These are phyloP conservation scores for Falco berigora DNA, from an alignment of 2,797 vertebrate genomes.

Conservation along the genomic window DNA sequence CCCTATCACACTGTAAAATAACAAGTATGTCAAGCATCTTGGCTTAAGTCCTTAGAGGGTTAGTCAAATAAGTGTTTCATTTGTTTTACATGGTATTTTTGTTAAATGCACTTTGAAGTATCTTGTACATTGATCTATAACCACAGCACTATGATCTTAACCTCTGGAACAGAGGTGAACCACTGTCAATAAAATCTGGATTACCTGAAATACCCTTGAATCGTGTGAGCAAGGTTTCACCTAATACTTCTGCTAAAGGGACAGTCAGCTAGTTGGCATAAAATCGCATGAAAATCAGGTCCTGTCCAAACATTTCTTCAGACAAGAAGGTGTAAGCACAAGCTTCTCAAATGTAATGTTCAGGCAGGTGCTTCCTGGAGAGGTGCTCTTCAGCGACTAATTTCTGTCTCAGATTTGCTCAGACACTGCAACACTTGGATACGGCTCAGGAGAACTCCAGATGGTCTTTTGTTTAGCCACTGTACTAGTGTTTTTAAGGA, in stretches of 20 bases:
- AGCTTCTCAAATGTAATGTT: background rate
- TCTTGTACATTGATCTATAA: background rate
- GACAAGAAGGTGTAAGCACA: background rate
- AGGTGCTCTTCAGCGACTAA: background rate
- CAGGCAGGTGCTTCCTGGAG: background rate
- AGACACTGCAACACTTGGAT: background rate
- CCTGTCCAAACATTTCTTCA: background rate
- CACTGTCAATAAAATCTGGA: background rate
- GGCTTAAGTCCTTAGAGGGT: background rate
- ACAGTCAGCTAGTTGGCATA: background rate
- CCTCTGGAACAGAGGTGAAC: background rate
- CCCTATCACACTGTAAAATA: background rate
- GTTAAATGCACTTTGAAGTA: constrained; percentile 38
- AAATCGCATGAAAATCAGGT: background rate
- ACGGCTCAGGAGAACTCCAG: background rate
- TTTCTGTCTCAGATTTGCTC: background rate
- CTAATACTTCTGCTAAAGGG: background rate
- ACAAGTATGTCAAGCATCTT: background rate
- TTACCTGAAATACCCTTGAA: background rate
- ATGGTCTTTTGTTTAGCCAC: background rate
- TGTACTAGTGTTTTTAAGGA: background rate
- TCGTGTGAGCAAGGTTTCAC: background rate
- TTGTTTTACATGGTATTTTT: constrained; percentile 40
- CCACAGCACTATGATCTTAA: background rate
- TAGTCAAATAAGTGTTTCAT: constrained; percentile 18